Evolutionary conservation across 2,113 vertebrate genomes (phyloP), one percentile per base, ranked within the genome.

Genomic region (Podarcis muralis): DNA sequence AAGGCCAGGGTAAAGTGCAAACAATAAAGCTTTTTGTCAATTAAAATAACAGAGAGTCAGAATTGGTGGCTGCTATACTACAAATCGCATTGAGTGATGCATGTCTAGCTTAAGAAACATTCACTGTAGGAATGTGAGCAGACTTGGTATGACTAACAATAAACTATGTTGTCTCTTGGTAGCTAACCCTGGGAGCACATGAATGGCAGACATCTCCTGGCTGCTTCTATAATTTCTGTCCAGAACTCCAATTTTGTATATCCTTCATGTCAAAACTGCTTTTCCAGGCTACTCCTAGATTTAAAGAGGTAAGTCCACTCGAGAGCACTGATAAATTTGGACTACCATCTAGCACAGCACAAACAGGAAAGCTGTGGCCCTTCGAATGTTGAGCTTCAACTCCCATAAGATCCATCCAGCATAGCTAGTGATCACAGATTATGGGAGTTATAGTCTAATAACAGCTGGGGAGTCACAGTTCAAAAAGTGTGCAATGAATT

Each of bases 221-320:
- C 96, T 89, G 97, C 96, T 86, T 98, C 97, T 32, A 96, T 98
- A 48, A 94, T 98, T 94, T 96, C 96, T 43, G 4, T 98, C 92
- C 97, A 97, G 85, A 97, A 97, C 92, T 96, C 95, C 15, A 96
- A 90, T 94, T 97, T 98, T 87, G 6, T 89, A 37, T 98, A 98
- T 89, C 97, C 97, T 25, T 96, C 97, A 66, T 98, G 98, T 95
- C 93, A 95, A 37, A 97, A 91, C 80, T 98, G 98, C 94, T 93
- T 95, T 74, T 97, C 97, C 32, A 95, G 94, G 83, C 48, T 98
- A 83, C 53, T 93, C 20, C 77, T 96, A 37, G 85, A 93, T 79
- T 92, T 95, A 15, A 94, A 91, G 85, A 97, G 97, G 97, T 97
- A 95, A 0, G 89, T 81, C 53, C 22, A 87, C 3, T 12, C 91